Evolutionary conservation across 1,140 invertebrate genomes (phyloP).

Genomic region (Zaprionus ghesquierei): DNA sequence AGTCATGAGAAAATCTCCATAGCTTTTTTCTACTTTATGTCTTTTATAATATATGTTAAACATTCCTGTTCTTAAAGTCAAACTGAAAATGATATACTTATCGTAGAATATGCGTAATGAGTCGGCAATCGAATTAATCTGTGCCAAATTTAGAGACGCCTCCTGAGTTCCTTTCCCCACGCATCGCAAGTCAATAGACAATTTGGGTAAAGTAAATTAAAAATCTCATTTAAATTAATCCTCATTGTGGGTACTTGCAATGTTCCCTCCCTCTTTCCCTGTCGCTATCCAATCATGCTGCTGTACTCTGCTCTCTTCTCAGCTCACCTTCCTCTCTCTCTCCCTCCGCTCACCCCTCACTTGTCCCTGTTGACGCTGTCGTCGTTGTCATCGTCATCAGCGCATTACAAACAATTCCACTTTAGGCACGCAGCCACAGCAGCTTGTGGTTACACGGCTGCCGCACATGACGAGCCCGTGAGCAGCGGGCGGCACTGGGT

Average conservation of each 20-base stretch:
- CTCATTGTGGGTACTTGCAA: slow-evolving; percentile 42
- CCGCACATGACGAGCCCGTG: slow-evolving; percentile 18
- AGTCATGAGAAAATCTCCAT: too few relatives aligned
- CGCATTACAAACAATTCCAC: slow-evolving; percentile 78
- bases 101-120: background rate
- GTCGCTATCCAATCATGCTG: background rate
- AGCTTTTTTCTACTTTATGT: too few relatives aligned
- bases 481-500: slow-evolving; percentile 2
- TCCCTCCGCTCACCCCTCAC: background rate
- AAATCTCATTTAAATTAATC: slow-evolving; percentile 75
- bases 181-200: slow-evolving; percentile 4
- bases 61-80: background rate
- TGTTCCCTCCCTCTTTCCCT: background rate
- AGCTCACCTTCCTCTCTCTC: background rate
- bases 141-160: background rate
- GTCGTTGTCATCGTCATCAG: slow-evolving; percentile 47
- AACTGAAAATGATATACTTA: background rate
- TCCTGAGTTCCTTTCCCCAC: background rate
- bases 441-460: slow-evolving; percentile 61
- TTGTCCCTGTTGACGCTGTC: background rate
- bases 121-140: background rate
- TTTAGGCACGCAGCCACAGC: slow-evolving; percentile 66
- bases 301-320: background rate
- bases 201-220: slow-evolving; percentile 49
- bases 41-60: too few relatives aligned